Base-by-base conservation (phyloP, 2,797 vertebrate species). In the Helarctos malayanus region DNA sequence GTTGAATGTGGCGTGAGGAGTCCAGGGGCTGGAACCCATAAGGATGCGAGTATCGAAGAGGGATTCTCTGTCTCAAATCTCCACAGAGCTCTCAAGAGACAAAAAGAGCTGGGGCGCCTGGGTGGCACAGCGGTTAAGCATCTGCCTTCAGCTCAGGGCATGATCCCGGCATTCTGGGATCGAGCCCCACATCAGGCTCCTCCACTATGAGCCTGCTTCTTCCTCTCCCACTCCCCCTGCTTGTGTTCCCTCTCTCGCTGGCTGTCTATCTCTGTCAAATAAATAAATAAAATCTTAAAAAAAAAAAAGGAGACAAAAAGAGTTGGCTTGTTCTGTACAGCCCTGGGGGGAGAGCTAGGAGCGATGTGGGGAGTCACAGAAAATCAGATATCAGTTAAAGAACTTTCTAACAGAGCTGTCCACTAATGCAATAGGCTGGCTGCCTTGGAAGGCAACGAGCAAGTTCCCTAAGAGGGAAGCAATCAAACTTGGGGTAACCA, bases 401-500 rank as follows among this genome's bases (percentile, higher is more conserved):
- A 91, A 45, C 56, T 45, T 80, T 56, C 69, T 96, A 85, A 29
- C 49, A 88, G 94, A 96, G 81, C 45, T 92, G 93, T 90, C 93
- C 93, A 92, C 63, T 84, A 75, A 57, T 35, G 80, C 3, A 12
- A 35, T 47, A 69, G 91, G 91, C 45, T 83, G 56, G 80, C 52
- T 87, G 52, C 76, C 25, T 16, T 59, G n/a, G 80, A 69, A 97
- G 71, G 63, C 59, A 85, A 4, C 14, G 38, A 91, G 38, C 25
- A 15, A 84, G 52, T 83, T 90, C 57, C 41, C 71, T 63, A 89
- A 32, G 56, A 54, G 35, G 18, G 41, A 92, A 93, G 45, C 57
- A 89, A 75, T 15, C 79, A 63, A 83, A 94, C 68, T 76, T 56
- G 35, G 87, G 45, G 23, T 69, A 88, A 92, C 52, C 59, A 61